Percentiles rank a stretch among this genome's conserved stretches.
These are phyloP conservation scores for Mystacornis crossleyi DNA, from an alignment of 2,113 vertebrate genomes.

Conservation along the genomic window DNA sequence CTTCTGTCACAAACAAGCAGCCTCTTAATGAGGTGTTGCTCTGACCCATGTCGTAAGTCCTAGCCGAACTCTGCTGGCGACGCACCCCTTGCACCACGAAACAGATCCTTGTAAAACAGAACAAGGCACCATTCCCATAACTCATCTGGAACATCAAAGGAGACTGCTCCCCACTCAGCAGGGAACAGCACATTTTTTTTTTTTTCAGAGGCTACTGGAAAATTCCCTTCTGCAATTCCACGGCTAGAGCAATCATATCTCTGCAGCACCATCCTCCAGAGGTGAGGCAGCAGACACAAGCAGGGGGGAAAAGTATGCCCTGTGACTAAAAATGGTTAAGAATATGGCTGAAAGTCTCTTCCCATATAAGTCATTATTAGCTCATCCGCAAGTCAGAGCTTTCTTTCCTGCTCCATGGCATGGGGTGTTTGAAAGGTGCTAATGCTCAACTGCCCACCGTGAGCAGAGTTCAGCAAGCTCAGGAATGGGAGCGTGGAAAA, in stretches of 20 bases:
- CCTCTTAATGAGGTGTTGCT: not conserved
- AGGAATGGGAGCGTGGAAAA: not conserved
- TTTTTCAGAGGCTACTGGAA: not conserved
- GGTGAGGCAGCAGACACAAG: not conserved
- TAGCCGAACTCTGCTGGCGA: not conserved
- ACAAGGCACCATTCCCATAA: not conserved
- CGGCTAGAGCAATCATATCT: not conserved
- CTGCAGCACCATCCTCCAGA: not conserved
- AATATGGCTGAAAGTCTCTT: not conserved
- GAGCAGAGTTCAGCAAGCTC: not conserved
- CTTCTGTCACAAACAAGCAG: not conserved
- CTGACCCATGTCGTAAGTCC: not conserved
- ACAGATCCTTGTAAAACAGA: constrained; percentile 1
- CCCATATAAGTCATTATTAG: not conserved
- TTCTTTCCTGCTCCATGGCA: not conserved
- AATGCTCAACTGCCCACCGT: not conserved
- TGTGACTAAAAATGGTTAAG: not conserved
- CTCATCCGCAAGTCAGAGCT: not conserved
- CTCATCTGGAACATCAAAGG: constrained; percentile 30
- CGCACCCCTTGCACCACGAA: not conserved
- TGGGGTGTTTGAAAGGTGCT: not conserved
- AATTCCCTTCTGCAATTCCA: not conserved
- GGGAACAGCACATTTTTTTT: not conserved
- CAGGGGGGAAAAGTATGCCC: not conserved
- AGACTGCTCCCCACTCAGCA: not conserved